Evolutionary conservation across 2,888 invertebrate species (phyloP), one percentile per base, ranked within the genome.

Genomic region (Selenia dentaria): DNA sequence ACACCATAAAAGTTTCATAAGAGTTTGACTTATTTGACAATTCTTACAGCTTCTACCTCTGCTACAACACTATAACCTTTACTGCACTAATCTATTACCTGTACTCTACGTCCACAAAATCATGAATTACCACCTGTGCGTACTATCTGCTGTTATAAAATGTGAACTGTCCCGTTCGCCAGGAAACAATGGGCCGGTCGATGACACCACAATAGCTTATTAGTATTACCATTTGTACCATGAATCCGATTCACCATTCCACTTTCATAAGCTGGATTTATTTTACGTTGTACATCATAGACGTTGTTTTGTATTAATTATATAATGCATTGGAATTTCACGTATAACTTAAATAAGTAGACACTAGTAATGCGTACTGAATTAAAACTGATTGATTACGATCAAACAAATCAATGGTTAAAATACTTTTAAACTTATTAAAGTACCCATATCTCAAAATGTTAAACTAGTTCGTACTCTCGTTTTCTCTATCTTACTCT

Each of bases 181-280:
- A 42, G 53, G 46, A 60, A 65, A 76, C 74, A 74, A 78, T 74
- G 63, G 25, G 25, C 46, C 71, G 79, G 78, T 71, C 81, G 70
- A 70, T 76, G 83, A 81, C 81, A 79, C 59, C 61, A 50, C 65
- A 63, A 64, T 64, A 57, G 51, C 50, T 45, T 62, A 70, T 74
- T 73, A 71, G 46, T 62, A 70, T 74, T 73, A 71, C 34, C 52
- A 63, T 64, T 58, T 27, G 29, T 39, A 40, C 31, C 26, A 40
- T 39, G 38, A 71, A 49, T 63, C 54, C 50, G 57, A 61, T 64
- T 57, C 62, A 57, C 49, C 47, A 47, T 49, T 58, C 36, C 11
- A 32, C 39, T 56, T 54, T 54, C 51, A 46, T 54, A 45, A 47
- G 26, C 18, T 16, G 31, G 47, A 28, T 28, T 41, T 37, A 37